Evolutionary conservation across 2,888 invertebrate species (phyloP), one percentile per base, ranked within the genome.

Genomic region (Andricus quercusramuli): DNA sequence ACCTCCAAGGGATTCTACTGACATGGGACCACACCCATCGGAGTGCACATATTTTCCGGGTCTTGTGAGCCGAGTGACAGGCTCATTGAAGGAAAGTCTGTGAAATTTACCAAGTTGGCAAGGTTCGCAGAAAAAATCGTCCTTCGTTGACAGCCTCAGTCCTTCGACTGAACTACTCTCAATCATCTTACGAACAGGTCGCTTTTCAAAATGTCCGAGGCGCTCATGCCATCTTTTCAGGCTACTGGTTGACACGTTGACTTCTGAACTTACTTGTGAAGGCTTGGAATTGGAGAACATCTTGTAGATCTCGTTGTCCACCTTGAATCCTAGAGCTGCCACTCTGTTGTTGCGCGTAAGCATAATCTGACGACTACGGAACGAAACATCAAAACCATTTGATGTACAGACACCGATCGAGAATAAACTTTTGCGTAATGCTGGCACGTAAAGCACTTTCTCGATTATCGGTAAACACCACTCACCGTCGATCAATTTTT

Each of bases 11-110:
- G 86, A 87, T 78, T 82, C 79, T 22, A 74, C 74, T 37, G 80
- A 68, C 84, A 87, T 85, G 11, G 86, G 86, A 13, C 85, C 86
- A 82, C 85, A 86, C 2, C 86, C 83, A 51, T 87, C 84, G 0
- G 84, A 80, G 56, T 86, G 84, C n/a, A 86, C 51, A 37, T 67
- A 68, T 47, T 80, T 79, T 51, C 80, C 76, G 41, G 78, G 37
- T 56, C 65, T 67, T 22, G n/a, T 11, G 4, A 2, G 4, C n/a
- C 41, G 22, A 1, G 9, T 20, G 20, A 29, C 20, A 20, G 29
- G 37, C 56, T n/a, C n/a, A n/a, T 83, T 86, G 74, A 88, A 86
- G 3, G 84, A 78, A 22, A 22, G 70, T 41, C 82, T 59, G 47
- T 87, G 86, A 17, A 83, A 67, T 70, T 89, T 88, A n/a, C n/a